A percentile compares a stretch with the other conserved stretches of the same genome.
Conservation (phyloP, 2,797 vertebrate species). For the Diglossa cyanea region DNA sequence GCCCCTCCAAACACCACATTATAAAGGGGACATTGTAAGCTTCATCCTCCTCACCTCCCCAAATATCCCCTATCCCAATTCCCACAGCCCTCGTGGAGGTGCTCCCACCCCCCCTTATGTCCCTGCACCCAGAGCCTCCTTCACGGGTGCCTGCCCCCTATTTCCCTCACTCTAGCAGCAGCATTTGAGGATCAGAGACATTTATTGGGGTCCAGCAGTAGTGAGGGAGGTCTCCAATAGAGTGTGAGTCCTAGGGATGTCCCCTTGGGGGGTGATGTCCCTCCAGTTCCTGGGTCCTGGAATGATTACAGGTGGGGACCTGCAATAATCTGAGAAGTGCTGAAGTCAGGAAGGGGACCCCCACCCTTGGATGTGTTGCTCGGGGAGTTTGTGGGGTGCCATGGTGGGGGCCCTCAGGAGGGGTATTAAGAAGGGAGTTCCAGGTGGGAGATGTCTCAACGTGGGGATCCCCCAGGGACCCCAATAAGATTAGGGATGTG, state of each 20-base stretch:
- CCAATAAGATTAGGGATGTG: no score
- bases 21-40: no score
- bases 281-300: not conserved
- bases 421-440: not conserved
- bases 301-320: not conserved
- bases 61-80: not conserved
- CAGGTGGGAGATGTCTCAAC: not conserved
- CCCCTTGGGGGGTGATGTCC: no score
- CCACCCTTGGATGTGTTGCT: not conserved
- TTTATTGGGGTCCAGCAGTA: not conserved
- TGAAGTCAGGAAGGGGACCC: not conserved
- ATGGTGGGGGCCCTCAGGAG: not conserved
- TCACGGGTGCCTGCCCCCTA: fast-evolving
- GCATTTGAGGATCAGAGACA: not conserved
- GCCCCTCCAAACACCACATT: not conserved
- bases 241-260: not conserved
- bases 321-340: not conserved
- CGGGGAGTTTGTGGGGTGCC: not conserved
- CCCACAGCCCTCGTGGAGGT: not conserved
- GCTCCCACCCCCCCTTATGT: not conserved
- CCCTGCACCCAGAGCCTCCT: not conserved
- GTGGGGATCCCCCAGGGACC: not conserved
- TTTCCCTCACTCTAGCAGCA: not conserved
- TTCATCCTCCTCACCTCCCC: fast-evolving
- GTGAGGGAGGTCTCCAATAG: no score